A percentile compares a stretch with the other conserved stretches of the same genome.
phyloP scores from a whole-genome alignment of 2,888 invertebrate genomes.

The Prosapia bicincta region DNA sequence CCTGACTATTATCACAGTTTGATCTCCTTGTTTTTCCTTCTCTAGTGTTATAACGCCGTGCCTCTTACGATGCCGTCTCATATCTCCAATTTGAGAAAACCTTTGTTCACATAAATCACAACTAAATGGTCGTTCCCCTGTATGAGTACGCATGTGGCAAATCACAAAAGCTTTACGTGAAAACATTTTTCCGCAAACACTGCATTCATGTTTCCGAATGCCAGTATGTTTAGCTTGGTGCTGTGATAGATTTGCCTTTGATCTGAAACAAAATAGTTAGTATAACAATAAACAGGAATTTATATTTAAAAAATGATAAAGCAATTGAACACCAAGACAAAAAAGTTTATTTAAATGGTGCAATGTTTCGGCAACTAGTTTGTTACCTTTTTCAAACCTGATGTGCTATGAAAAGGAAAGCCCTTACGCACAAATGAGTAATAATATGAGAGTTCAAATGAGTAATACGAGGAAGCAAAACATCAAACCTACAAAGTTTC shows the following conservation, averaged over 20 bases:
- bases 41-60: conserved; percentile 14
- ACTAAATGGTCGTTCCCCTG: conserved; percentile 37
- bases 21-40: background rate
- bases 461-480: no score
- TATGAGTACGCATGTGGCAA: conserved; percentile 38
- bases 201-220: conserved; percentile 35
- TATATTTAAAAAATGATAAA: no score
- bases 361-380: no score
- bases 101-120: conserved; percentile 37
- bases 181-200: conserved; percentile 38
- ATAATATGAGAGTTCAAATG: no score
- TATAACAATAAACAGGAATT: no score
- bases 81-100: conserved; percentile 39
- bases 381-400: no score
- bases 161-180: conserved; percentile 38
- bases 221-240: conserved; percentile 39
- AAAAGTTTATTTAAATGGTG: no score
- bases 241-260: conserved; percentile 38
- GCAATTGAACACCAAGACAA: no score
- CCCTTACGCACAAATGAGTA: no score
- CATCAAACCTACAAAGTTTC: no score
- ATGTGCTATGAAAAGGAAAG: no score
- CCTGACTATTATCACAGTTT: background rate
- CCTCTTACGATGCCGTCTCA: conserved; percentile 35
- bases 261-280: conserved; percentile 27